Percentiles rank a stretch among this genome's conserved stretches.
Conservation (phyloP, 1,140 invertebrate species). For the Calliphora vicina region DNA sequence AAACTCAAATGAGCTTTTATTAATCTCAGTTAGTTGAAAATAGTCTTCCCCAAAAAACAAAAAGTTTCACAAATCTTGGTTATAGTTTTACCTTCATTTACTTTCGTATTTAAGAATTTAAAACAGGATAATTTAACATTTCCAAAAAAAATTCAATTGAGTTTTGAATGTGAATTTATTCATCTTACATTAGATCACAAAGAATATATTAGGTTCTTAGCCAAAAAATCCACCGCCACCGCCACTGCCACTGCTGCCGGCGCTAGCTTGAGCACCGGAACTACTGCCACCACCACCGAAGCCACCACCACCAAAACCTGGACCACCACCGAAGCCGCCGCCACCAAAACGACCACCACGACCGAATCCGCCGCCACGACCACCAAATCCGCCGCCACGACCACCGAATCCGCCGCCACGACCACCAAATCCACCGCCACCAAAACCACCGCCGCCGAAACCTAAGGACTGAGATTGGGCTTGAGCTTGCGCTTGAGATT, state of each 20-base stretch:
- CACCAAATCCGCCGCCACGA: slow-evolving; percentile 17
- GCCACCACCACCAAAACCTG: neutral
- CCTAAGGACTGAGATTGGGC: neutral
- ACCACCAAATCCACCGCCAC: slow-evolving; percentile 24
- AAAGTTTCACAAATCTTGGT: no score
- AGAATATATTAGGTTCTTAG: no score
- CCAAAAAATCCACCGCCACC: no score
- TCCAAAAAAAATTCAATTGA: no score
- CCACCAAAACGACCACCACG: neutral
- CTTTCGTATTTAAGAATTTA: no score
- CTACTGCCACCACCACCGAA: neutral
- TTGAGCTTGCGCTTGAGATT: neutral
- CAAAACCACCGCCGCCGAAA: neutral
- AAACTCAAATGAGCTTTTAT: no score
- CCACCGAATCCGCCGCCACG: neutral
- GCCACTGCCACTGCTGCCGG: neutral
- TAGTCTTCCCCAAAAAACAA: no score
- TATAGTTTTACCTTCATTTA: no score
- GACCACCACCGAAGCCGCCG: neutral
- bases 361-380: neutral
- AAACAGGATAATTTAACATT: no score
- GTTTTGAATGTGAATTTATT: no score
- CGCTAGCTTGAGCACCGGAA: neutral
- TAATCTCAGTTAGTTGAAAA: no score
- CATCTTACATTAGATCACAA: no score